Evolutionary conservation across 1,140 invertebrate genomes (phyloP), one percentile per base, ranked within the genome.

Genomic region (Drosophila biarmipes): DNA sequence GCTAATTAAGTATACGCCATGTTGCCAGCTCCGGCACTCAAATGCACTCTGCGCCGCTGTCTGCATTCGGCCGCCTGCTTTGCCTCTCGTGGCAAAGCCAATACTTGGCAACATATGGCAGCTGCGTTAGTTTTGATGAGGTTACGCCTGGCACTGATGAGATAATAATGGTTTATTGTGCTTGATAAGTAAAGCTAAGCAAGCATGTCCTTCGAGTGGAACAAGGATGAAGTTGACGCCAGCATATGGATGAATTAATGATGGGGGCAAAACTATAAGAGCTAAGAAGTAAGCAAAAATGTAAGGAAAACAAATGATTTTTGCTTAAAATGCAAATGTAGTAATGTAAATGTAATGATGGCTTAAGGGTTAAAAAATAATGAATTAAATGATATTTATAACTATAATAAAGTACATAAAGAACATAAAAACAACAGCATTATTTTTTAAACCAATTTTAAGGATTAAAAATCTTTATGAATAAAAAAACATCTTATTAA

Each of bases 1-100:
- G 66, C 66, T 85, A 80, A 84, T 84, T 85, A 85, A 76, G 77
- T 85, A 80, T 85, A 85, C 76, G 76, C 80, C 34, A 67, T 43
- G 75, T 46, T 73, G 69, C 21, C 42, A 14, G 62, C 35, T 29
- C n/a, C 24, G 54, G 34, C 34, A 61, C 58, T 57, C 24, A 38
- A 38, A 17, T 69, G 62, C 66, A 69, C 14, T 15, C 19, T 43
- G 19, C 37, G 29, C 45, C 27, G 27, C 46, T 29, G 24, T 49
- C 17, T 49, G 46, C 27, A 49, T 49, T 24, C 51, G 6, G 15
- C 7, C 15, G 57, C 27, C 38, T 10, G 14, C 6, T 29, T 42
- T 27, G 46, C 12, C n/a, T 15, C 59, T 55, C 11, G 11, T 61
- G 31, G 11, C 66, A 11, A 45, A 46, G 24, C 51, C 66, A 68